Evolutionary conservation across 2,888 invertebrate genomes (phyloP).

Genomic region (Xestia ashworthii): DNA sequence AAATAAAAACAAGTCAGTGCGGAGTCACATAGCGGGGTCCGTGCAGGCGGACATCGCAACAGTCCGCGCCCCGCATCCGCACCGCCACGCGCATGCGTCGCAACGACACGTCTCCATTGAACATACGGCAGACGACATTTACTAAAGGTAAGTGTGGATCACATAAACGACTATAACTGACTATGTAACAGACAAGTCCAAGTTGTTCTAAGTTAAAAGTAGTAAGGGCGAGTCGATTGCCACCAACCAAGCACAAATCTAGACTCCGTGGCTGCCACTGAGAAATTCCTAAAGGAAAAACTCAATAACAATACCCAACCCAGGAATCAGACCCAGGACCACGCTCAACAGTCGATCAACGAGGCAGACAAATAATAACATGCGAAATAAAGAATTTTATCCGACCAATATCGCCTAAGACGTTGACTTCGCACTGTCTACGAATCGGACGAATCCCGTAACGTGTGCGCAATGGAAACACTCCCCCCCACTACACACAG

Average conservation of each 20-base stretch:
- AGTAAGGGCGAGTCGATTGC: too few relatives aligned
- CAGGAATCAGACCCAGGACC: too few relatives aligned
- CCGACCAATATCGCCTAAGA: not conserved
- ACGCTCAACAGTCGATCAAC: too few relatives aligned
- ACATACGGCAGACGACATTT: not conserved
- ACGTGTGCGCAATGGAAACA: constrained; percentile 70
- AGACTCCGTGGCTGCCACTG: too few relatives aligned
- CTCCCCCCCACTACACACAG: constrained; percentile 61
- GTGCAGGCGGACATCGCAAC: constrained; percentile 55
- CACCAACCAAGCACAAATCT: too few relatives aligned
- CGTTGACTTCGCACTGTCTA: not conserved
- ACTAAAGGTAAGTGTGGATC: not conserved
- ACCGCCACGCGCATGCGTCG: constrained; percentile 58
- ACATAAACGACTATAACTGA: too few relatives aligned
- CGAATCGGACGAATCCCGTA: constrained; percentile 40
- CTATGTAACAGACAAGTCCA: too few relatives aligned
- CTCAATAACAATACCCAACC: too few relatives aligned
- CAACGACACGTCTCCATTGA: constrained; percentile 40
- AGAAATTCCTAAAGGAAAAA: too few relatives aligned
- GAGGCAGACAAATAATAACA: not conserved
- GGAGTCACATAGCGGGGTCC: constrained; percentile 42
- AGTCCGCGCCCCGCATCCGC: constrained; percentile 52
- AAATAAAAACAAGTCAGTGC: constrained; percentile 26
- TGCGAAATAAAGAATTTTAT: not conserved
- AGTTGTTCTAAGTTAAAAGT: too few relatives aligned